Percentiles rank a stretch among this genome's conserved stretches.
Evolutionary conservation across 1,140 invertebrate species (phyloP).

Genomic region (Diabrotica virgifera): DNA sequence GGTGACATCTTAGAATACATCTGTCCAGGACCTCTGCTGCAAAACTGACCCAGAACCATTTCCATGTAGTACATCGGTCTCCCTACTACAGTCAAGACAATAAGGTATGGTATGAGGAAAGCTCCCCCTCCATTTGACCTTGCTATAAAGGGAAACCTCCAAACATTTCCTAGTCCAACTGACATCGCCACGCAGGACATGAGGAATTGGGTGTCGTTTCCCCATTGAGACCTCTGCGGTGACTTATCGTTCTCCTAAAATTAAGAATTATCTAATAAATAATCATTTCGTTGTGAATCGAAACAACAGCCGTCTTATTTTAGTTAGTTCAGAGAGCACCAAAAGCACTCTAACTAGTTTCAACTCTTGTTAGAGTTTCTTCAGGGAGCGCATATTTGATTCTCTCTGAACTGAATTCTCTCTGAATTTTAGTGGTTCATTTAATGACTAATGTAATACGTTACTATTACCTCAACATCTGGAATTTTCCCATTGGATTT

Average conservation of each 20-base stretch:
- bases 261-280: background rate
- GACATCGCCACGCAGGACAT: constrained; percentile 87
- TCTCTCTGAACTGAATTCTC: too few relatives aligned
- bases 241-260: background rate
- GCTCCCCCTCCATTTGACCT: constrained; percentile 82
- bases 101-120: constrained; percentile 82
- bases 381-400: too few relatives aligned
- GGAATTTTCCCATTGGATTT: too few relatives aligned
- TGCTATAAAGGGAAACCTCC: constrained; percentile 83
- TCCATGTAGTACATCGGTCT: constrained; percentile 90
- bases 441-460: too few relatives aligned
- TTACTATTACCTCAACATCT: too few relatives aligned
- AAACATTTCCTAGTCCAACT: constrained; percentile 86
- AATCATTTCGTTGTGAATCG: too few relatives aligned
- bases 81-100: constrained; percentile 79
- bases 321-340: too few relatives aligned
- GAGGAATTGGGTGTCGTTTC: constrained; percentile 79
- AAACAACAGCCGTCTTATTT: too few relatives aligned
- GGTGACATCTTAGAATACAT: constrained; percentile 58
- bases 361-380: too few relatives aligned
- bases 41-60: constrained; percentile 77
- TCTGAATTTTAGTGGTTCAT: too few relatives aligned
- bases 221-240: constrained; percentile 67
- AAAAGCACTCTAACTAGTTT: too few relatives aligned
- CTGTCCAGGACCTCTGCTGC: constrained; percentile 68